A percentile compares a stretch with the other conserved stretches of the same genome.
phyloP scores from a whole-genome alignment of 2,888 invertebrate genomes.

The Cantharis lateralis region DNA sequence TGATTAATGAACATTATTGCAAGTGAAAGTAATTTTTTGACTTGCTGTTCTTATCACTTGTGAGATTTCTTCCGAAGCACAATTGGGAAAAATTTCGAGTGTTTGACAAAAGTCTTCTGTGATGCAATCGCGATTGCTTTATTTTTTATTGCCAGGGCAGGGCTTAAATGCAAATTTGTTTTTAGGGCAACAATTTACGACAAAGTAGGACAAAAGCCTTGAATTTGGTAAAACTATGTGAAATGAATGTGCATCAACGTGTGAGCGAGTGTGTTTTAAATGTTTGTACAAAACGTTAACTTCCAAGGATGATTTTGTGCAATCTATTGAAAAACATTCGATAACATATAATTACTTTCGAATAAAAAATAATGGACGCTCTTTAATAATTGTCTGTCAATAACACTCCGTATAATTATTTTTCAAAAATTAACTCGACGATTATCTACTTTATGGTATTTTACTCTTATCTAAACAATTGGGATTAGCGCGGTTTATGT shows the following conservation, averaged over 20 bases:
- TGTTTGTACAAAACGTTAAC: constrained; percentile 1
- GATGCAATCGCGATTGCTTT: background rate
- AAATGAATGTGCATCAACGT: background rate
- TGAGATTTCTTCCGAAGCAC: background rate
- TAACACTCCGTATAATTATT: background rate
- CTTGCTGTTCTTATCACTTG: background rate
- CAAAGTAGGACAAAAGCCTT: background rate
- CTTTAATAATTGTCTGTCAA: background rate
- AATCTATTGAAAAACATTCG: background rate
- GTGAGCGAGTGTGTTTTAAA: background rate
- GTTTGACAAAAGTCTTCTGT: background rate
- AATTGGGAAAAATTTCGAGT: background rate
- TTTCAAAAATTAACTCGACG: background rate
- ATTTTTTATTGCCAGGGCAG: background rate
- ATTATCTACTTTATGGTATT: background rate
- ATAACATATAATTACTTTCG: background rate
- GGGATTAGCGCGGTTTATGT: background rate
- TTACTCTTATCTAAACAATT: background rate
- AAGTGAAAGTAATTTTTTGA: background rate
- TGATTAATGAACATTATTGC: too few relatives aligned
- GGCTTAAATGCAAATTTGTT: background rate
- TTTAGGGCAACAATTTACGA: background rate
- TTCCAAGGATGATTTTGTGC: constrained; percentile 6
- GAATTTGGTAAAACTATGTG: background rate
- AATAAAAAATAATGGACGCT: background rate